phyloP scores from a whole-genome alignment of 37 sponge, comb jelly and placozoan species.

The Lycopodina hypogea region DNA sequence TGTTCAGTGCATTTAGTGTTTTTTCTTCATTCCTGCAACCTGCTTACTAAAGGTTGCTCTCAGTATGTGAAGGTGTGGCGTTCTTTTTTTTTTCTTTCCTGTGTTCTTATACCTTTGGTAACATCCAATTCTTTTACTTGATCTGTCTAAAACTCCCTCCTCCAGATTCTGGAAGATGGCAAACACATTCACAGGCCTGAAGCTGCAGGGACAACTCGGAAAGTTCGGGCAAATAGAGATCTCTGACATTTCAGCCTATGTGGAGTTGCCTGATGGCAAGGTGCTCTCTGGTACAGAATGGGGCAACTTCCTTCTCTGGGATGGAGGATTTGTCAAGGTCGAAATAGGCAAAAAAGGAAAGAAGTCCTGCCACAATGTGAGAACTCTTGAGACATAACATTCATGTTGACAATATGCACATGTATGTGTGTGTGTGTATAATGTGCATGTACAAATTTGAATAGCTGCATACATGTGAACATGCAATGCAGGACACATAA shows the following conservation, averaged over 20 bases:
- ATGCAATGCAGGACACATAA: no score
- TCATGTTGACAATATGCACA: not conserved
- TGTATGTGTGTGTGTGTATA: not conserved
- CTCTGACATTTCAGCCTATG: constrained; percentile 92
- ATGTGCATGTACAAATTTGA: no score
- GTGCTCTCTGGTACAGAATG: constrained; percentile 97
- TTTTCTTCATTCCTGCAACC: no score
- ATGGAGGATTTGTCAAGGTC: constrained; percentile 97
- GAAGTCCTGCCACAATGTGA: constrained; percentile 91
- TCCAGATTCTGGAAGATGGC: constrained; percentile 99
- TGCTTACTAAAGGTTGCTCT: no score
- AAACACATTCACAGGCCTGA: constrained; percentile 96
- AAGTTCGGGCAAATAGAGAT: constrained; percentile 96
- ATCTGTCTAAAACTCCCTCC: no score
- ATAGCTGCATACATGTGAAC: not conserved
- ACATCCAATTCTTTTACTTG: no score
- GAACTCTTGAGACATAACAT: no score
- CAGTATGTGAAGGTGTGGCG: no score
- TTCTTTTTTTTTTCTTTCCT: no score
- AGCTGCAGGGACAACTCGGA: constrained; percentile 96
- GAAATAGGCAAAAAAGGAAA: constrained; percentile 87
- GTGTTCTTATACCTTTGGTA: no score
- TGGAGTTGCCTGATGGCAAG: constrained; percentile 98
- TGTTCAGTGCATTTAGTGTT: no score
- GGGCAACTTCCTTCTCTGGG: constrained; percentile 99